phyloP scores from a whole-genome alignment of 2,888 invertebrate genomes.

The Caprella mutica region DNA sequence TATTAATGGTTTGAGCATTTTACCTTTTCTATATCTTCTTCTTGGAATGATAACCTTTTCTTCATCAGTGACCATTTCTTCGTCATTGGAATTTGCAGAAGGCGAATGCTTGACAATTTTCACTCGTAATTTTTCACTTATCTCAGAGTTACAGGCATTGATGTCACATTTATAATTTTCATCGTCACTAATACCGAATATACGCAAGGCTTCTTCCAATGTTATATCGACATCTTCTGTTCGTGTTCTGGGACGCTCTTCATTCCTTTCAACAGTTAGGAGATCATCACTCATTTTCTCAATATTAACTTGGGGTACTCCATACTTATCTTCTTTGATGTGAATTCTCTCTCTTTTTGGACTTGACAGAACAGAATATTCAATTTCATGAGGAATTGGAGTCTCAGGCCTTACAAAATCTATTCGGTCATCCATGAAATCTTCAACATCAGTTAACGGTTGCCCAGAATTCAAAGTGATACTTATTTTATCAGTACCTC shows the following conservation, averaged over 20 bases:
- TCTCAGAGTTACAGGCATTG: slow-evolving; percentile 16
- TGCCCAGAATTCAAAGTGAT: not conserved
- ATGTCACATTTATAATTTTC: slow-evolving; percentile 14
- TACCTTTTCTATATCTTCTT: slow-evolving; percentile 16
- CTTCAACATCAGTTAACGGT: slow-evolving; percentile 24
- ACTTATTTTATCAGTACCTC: slow-evolving; percentile 10
- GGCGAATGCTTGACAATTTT: slow-evolving; percentile 6
- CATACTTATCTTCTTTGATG: slow-evolving; percentile 32
- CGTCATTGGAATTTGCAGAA: slow-evolving; percentile 12
- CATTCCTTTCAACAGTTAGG: slow-evolving; percentile 13
- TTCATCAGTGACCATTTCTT: slow-evolving; percentile 21
- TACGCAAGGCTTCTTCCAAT: slow-evolving; percentile 22
- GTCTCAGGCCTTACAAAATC: slow-evolving; percentile 17
- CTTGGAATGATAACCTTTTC: slow-evolving; percentile 16
- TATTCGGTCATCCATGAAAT: slow-evolving; percentile 15
- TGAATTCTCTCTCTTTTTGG: slow-evolving; percentile 29
- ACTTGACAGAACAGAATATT: slow-evolving; percentile 23
- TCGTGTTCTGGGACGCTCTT: slow-evolving; percentile 16
- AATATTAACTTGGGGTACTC: slow-evolving; percentile 32
- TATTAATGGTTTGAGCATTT: slow-evolving; percentile 5
- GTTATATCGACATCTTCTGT: slow-evolving; percentile 28
- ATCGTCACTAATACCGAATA: slow-evolving; percentile 13
- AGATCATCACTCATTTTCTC: slow-evolving; percentile 19
- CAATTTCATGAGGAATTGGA: slow-evolving; percentile 25
- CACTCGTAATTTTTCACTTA: slow-evolving; percentile 10